Base-by-base conservation (phyloP, 1,140 invertebrate species). In the Teleogryllus occipitalis region DNA sequence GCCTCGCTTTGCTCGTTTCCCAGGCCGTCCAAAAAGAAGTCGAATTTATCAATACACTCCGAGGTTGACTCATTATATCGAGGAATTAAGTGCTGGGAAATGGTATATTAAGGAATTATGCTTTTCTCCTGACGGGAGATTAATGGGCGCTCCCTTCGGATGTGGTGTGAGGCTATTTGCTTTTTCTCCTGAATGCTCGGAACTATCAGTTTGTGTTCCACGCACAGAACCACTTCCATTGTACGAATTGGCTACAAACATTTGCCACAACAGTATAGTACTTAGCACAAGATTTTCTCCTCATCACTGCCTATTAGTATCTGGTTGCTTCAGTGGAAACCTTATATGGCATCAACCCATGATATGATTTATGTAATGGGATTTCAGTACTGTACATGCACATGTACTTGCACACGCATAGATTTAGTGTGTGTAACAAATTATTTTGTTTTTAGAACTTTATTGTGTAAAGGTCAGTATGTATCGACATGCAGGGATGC, bases 241-340 rank as follows among this genome's bases (percentile, higher is more conserved):
- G 78, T 83, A 89, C 81, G 91, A 95, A 84, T 83, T 96, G 39
- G 90, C 90, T 4, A 90, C 90, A 8, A 92, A 91, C 81, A 87
- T 91, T 77, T 91, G 92, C 82, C 96, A 97, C 84, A 87, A 89
- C 39, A 93, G 96, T 83, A 92, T 94, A 78, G 96, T 97, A n/a
- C 91, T 97, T 27, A 94, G 95, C 84, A 95, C 95, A 78, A 96
- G 95, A 87, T 98, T 97, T 85, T 96, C 93, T 78, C 96, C 96
- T 0, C 90, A 89, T 8, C 93, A 97, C 84, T 93, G 92, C 83
- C 87, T 96, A 80, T 88, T 97, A 8, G 96, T 96, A 7, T 95
- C 95, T 8, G 96, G 96, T 15, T 97, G 96, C 86, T 89, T 96
- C 6, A 90, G 91, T 77, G 96, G 96, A 6, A 92, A 93, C 83